These are phyloP conservation scores for Rhinoderma darwinii DNA, from an alignment of 2,113 vertebrate genomes.

Conservation along the genomic window DNA sequence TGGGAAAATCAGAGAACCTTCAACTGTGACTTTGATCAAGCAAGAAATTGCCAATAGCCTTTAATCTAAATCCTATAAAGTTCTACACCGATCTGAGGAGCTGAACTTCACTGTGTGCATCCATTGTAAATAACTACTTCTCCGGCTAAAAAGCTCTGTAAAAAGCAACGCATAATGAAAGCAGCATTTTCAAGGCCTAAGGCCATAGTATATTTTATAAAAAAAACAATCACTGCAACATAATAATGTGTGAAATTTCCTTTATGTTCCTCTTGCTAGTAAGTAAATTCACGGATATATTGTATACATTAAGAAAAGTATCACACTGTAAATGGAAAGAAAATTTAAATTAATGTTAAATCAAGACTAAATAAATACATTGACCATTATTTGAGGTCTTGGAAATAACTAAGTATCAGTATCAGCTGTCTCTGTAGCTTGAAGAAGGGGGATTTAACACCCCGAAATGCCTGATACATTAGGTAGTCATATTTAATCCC, in stretches of 20 bases:
- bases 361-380: not conserved
- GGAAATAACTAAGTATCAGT: constrained; percentile 30
- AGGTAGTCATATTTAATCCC: too few relatives aligned
- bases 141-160: constrained; percentile 28
- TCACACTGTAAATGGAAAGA: not conserved
- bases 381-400: not conserved
- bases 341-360: constrained; percentile 2
- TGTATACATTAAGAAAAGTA: constrained; percentile 2
- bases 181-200: constrained; percentile 37
- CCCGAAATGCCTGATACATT: too few relatives aligned
- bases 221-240: constrained; percentile 23
- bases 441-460: too few relatives aligned
- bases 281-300: not conserved
- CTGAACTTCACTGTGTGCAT: constrained; percentile 41
- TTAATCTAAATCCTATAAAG: constrained; percentile 48
- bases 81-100: constrained; percentile 37
- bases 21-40: constrained; percentile 34
- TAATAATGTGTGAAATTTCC: constrained; percentile 48
- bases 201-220: constrained; percentile 35
- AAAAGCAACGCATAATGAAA: constrained; percentile 34
- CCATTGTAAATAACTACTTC: constrained; percentile 45
- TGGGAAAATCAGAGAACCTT: not conserved
- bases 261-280: constrained; percentile 24
- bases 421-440: too few relatives aligned
- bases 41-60: constrained; percentile 49